Conservation (phyloP, 2,888 invertebrate genomes). For the Acrobasis consociella region DNA sequence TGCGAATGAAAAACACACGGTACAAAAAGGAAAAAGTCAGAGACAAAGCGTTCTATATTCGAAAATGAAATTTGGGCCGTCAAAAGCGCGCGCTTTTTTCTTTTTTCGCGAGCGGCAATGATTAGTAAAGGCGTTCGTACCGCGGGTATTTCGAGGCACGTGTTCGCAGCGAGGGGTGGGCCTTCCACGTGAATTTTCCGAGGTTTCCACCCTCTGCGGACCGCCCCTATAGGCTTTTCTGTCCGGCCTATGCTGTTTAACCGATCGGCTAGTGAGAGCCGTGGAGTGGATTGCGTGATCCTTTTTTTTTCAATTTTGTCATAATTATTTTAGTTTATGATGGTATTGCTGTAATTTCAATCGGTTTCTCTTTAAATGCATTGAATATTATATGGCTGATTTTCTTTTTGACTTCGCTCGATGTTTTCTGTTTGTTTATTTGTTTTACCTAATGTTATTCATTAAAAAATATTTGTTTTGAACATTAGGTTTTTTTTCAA, state of each 20-base stretch:
- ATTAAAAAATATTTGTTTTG: not conserved
- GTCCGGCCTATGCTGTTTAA: constrained; percentile 83
- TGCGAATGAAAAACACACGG: constrained; percentile 50
- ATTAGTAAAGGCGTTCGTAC: constrained; percentile 75
- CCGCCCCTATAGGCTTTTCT: constrained; percentile 84
- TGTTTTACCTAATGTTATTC: not conserved
- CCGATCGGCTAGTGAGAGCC: constrained; percentile 65
- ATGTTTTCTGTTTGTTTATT: not conserved
- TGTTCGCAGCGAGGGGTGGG: constrained; percentile 73
- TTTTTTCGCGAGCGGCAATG: constrained; percentile 72
- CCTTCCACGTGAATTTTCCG: constrained; percentile 80
- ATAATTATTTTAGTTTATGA: constrained; percentile 26
- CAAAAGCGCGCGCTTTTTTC: constrained; percentile 53
- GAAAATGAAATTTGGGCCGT: constrained; percentile 60
- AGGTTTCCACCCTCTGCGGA: constrained; percentile 82
- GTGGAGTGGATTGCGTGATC: constrained; percentile 54
- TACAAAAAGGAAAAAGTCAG: constrained; percentile 40
- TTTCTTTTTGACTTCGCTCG: not conserved
- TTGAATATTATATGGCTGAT: not conserved
- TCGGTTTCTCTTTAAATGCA: not conserved
- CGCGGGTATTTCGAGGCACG: constrained; percentile 78
- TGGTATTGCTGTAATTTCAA: not conserved
- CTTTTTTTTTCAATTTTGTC: constrained; percentile 27
- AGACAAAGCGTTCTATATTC: constrained; percentile 40
- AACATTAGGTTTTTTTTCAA: no score